Evolutionary conservation across 2,888 invertebrate genomes (phyloP).

Genomic region (Cetonia aurata): DNA sequence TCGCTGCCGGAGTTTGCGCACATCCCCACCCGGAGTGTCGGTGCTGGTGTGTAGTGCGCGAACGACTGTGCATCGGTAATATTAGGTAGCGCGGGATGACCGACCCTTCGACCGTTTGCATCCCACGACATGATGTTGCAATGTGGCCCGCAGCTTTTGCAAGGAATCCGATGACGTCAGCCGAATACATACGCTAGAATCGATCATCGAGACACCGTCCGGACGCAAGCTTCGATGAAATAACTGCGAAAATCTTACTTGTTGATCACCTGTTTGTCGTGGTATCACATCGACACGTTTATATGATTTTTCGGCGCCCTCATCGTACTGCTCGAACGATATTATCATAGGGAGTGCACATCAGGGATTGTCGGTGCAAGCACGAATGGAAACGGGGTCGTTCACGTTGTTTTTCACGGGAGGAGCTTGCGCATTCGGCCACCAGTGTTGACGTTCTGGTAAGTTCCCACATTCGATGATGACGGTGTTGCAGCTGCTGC

Average conservation of each 20-base stretch:
- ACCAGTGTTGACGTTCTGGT: slow-evolving; percentile 32
- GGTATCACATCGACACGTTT: not conserved
- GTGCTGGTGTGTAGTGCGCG: slow-evolving; percentile 60
- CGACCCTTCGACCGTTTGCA: slow-evolving; percentile 21
- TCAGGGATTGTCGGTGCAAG: not conserved
- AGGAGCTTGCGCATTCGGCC: slow-evolving; percentile 19
- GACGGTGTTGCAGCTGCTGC: not conserved
- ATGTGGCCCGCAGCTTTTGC: slow-evolving; percentile 1
- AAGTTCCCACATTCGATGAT: slow-evolving; percentile 16
- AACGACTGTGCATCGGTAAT: slow-evolving; percentile 57
- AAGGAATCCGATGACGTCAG: not conserved
- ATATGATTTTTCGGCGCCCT: not conserved
- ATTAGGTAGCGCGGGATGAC: slow-evolving; percentile 52
- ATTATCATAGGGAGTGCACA: not conserved
- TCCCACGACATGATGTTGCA: slow-evolving; percentile 15
- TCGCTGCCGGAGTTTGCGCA: slow-evolving; percentile 57
- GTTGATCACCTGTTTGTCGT: slow-evolving; percentile 24
- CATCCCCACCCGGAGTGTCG: slow-evolving; percentile 53
- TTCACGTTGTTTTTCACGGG: slow-evolving; percentile 26
- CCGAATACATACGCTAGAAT: slow-evolving; percentile 1
- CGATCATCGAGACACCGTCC: slow-evolving; percentile 8
- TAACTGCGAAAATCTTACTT: slow-evolving; percentile 11
- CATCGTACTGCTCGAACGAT: not conserved
- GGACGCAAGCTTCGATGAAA: slow-evolving; percentile 3
- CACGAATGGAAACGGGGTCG: slow-evolving; percentile 32